Evolutionary conservation across 1,140 invertebrate genomes (phyloP), one percentile per base, ranked within the genome.

Genomic region (Phthorimaea operculella): DNA sequence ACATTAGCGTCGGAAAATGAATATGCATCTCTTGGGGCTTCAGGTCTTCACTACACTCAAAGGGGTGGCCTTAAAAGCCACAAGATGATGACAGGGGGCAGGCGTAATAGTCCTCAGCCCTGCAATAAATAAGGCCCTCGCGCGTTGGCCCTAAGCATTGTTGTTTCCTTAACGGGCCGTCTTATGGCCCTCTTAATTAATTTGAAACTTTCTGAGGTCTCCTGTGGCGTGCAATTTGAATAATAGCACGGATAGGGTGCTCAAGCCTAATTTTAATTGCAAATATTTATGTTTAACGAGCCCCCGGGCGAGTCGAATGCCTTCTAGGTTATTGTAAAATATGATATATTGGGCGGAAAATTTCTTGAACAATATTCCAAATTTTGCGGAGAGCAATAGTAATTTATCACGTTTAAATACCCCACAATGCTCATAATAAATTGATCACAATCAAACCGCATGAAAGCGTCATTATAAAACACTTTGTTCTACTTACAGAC

Each of bases 101-200:
- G 57, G 57, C 57, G 58, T 63, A 76, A 83, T 73, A 67, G 77
- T 74, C 68, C 72, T 78, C 77, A 58, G 63, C 70, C 60, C 72
- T 64, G 60, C 65, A 63, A 83, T 79, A 80, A 83, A 83, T 83
- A 79, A 74, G 75, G 72, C 70, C 60, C 69, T 64, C 64, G 71
- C 66, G 44, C 45, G 10, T 12, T 6, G 58, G 64, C 63, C 55
- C 68, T 64, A 64, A 59, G 58, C 66, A 81, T 81, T 80, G 77
- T 83, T 85, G 70, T 82, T 83, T 83, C 82, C 79, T 82, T 80
- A 82, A 83, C 79, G 75, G 74, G 72, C 72, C 79, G 76, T 85
- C 82, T 85, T 83, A 83, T 85, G 74, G 68, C 74, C 73, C 79
- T 79, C 79, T 85, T 83, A 85, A 85, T 85, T 85, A 85, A 85